These are phyloP conservation scores for Galerucella nymphaeae DNA, from an alignment of 2,888 invertebrate species.

Conservation along the genomic window DNA sequence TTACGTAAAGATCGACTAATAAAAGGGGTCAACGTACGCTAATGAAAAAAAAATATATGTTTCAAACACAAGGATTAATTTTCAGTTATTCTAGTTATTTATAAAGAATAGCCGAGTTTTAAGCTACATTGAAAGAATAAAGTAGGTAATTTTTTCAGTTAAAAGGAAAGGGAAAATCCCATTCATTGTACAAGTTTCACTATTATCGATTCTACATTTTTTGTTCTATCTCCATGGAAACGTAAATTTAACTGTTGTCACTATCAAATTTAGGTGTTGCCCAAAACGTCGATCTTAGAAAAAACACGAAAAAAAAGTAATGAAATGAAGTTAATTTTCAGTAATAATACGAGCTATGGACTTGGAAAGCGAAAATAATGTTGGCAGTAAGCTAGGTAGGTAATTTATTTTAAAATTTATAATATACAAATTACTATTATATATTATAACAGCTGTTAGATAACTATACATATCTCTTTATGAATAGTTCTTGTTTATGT, in stretches of 20 bases:
- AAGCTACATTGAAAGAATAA: not conserved
- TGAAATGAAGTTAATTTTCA: conserved; percentile 51
- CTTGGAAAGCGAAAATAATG: conserved; percentile 16
- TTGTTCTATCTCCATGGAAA: conserved; percentile 53
- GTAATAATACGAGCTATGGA: conserved; percentile 20
- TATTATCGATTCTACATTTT: conserved; percentile 46
- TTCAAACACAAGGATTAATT: not conserved
- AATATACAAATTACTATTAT: not conserved
- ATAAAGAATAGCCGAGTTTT: not conserved
- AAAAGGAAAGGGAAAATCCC: conserved; percentile 38
- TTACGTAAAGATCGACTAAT: not conserved
- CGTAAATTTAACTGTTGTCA: conserved; percentile 46
- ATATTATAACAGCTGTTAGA: not conserved
- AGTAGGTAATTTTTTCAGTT: not conserved
- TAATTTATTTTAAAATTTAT: not conserved
- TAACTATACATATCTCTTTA: not conserved
- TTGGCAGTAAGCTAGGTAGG: not conserved
- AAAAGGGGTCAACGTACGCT: not conserved
- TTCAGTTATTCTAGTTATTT: not conserved
- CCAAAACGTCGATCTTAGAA: conserved; percentile 29
- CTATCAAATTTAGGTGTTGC: conserved; percentile 44
- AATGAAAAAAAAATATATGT: no score
- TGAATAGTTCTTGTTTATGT: not conserved
- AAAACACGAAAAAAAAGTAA: conserved; percentile 38
- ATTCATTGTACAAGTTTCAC: conserved; percentile 37